phyloP scores from a whole-genome alignment of 2,888 invertebrate species.

The Rhopalosiphum nymphaeae region DNA sequence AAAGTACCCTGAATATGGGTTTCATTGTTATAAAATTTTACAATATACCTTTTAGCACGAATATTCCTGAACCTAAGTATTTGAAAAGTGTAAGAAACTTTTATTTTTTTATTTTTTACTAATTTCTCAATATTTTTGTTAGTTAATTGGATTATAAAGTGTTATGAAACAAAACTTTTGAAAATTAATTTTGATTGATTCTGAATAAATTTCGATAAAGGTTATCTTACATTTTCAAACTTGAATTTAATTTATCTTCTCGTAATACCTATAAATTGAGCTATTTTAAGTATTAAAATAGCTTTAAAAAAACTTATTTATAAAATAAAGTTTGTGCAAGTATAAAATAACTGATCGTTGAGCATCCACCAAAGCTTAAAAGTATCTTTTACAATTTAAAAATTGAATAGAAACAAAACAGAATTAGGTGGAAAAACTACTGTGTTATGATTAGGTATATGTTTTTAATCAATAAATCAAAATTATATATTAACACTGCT shows the following conservation, averaged over 20 bases:
- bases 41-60: neutral
- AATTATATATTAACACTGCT: constrained; percentile 8
- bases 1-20: neutral
- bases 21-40: neutral
- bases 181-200: constrained; percentile 14
- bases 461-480: constrained; percentile 8
- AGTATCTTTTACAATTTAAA: neutral
- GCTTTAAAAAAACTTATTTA: neutral
- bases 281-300: neutral
- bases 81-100: neutral
- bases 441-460: neutral
- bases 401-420: neutral
- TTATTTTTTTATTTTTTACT: neutral
- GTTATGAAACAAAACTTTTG: neutral
- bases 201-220: neutral
- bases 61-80: neutral
- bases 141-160: neutral
- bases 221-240: neutral
- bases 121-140: neutral
- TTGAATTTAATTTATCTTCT: neutral
- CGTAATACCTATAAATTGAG: neutral
- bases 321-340: neutral
- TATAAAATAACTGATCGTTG: neutral
- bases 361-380: neutral
- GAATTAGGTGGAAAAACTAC: neutral